Percentiles rank a stretch among this genome's conserved stretches.
Evolutionary conservation across 53 echinoderm and acorn worm species (phyloP).

Genomic region (Henricia sp.): DNA sequence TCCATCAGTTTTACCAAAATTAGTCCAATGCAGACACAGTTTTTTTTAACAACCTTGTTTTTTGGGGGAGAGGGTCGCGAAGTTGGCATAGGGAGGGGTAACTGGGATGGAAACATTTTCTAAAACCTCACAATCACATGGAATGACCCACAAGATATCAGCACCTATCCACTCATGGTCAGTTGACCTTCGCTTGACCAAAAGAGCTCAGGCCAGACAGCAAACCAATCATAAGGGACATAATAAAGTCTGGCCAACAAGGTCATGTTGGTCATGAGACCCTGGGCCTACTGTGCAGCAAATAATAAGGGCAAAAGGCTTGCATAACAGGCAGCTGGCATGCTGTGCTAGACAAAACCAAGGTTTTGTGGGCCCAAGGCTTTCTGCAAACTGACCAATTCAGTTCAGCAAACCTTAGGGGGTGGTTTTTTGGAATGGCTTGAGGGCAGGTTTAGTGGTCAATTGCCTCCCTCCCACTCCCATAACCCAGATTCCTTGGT

Average conservation of each 20-base stretch:
- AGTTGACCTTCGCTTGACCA: constrained; percentile 11
- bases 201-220: constrained; percentile 26
- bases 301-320: background rate
- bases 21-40: too few relatives aligned
- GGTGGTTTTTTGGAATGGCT: background rate
- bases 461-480: too few relatives aligned
- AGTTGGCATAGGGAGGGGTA: too few relatives aligned
- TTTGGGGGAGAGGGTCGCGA: too few relatives aligned
- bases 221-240: constrained; percentile 49
- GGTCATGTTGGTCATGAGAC: background rate
- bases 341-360: constrained; percentile 16
- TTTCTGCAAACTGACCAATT: background rate
- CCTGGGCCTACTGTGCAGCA: background rate
- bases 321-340: constrained; percentile 18
- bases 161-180: constrained; percentile 54
- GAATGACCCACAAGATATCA: constrained; percentile 1
- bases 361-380: constrained; percentile 32
- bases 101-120: too few relatives aligned
- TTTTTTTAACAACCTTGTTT: too few relatives aligned
- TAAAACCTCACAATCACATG: constrained; percentile 6
- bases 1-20: too few relatives aligned
- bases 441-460: too few relatives aligned
- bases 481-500: too few relatives aligned
- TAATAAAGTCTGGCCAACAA: constrained; percentile 53
- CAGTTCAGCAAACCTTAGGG: background rate